Base-by-base conservation (phyloP, 2,113 vertebrate genomes). In the Misgurnus anguillicaudatus region DNA sequence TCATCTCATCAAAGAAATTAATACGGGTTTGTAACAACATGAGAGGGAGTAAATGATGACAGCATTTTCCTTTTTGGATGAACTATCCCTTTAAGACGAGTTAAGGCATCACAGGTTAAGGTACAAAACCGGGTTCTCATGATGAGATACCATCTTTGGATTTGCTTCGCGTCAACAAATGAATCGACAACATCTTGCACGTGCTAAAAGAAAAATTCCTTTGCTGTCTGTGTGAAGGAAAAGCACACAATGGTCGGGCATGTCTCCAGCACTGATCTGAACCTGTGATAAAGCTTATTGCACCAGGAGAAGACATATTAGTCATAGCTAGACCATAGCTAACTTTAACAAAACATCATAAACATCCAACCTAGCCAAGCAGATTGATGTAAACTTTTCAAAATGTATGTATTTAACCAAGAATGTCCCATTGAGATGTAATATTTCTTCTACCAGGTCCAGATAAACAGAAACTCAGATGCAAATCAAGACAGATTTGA, bases 161-260 rank as follows among this genome's bases (percentile, higher is more conserved):
- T 66, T 66, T 55, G 41, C 31, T 61, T 39, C 36, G 39, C 9
- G 4, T 19, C 9, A 21, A 60, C 21, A 47, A 69, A 69, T 45
- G 21, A 70, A 61, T 10, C 70, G 57, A 53, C 21, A 61, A 13
- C 17, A 61, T 14, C 16, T 51, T 3, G 9, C 19, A 69, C 24
- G 14, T 11, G 64, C 61, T 42, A 2, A 69, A 4, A 42, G 38
- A 14, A 1, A 72, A 72, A 72, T 72, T 72, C 53, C 70, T 68
- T 31, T 66, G 31, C 36, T n/a, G 60, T 68, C 36, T 39, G n/a
- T 36, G 24, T 48, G 10, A 47, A 3, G 10, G n/a, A 47, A 70
- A 8, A 10, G 10, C 14, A 55, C 14, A 39, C 58, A 45, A 62
- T 61, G 24, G 57, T 57, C 39, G 57, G 77, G 17, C 58, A 79